A percentile compares a stretch with the other conserved stretches of the same genome.
phyloP scores from a whole-genome alignment of 2,888 invertebrate species.

The Apodemia hepburni region DNA sequence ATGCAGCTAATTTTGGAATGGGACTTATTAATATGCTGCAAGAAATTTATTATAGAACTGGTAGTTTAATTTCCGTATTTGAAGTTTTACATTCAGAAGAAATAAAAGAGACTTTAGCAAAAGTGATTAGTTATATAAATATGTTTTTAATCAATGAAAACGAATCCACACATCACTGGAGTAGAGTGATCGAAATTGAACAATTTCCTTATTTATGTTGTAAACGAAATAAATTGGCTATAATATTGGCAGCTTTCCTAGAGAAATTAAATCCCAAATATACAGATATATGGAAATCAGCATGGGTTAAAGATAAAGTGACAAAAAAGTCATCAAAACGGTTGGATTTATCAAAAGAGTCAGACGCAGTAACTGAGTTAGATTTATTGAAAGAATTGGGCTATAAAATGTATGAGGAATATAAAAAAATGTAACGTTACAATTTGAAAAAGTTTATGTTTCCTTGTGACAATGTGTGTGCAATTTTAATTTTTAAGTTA shows the following conservation, averaged over 20 bases:
- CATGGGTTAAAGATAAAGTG: constrained; percentile 25
- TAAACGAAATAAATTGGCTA: constrained; percentile 28
- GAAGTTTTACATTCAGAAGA: constrained; percentile 24
- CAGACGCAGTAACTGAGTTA: neutral
- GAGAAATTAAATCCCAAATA: constrained; percentile 22
- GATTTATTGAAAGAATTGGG: neutral
- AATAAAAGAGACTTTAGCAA: constrained; percentile 28
- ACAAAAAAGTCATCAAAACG: neutral
- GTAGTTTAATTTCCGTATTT: constrained; percentile 2
- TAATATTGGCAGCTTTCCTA: constrained; percentile 30
- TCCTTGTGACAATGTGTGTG: too few species aligned
- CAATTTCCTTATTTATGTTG: constrained; percentile 32
- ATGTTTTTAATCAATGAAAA: constrained; percentile 21
- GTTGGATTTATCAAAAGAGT: neutral
- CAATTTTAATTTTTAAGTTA: too few species aligned
- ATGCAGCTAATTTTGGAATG: constrained; percentile 32
- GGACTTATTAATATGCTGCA: constrained; percentile 32
- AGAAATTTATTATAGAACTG: constrained; percentile 14
- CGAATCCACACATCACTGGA: constrained; percentile 32
- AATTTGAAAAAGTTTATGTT: too few species aligned
- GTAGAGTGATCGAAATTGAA: constrained; percentile 29
- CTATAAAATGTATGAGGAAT: neutral
- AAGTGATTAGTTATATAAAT: constrained; percentile 24
- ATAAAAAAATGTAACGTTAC: neutral
- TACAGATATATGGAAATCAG: constrained; percentile 30